phyloP scores from a whole-genome alignment of 1,140 invertebrate genomes.

The Procambarus virginalis region DNA sequence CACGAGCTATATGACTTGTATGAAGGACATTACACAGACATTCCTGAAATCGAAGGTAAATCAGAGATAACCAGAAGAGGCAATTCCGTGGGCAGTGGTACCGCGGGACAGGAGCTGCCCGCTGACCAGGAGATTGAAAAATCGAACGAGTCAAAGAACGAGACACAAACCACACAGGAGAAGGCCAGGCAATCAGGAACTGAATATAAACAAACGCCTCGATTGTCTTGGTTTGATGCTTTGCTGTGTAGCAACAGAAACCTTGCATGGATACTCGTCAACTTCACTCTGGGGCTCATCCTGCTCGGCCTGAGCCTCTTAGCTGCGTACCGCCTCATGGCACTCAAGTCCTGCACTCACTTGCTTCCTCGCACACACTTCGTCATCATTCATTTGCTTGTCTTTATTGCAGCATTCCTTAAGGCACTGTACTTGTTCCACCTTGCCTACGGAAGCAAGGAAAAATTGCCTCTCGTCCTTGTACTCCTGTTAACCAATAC shows the following conservation, averaged over 20 bases:
- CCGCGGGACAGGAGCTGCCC: neutral
- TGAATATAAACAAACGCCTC: neutral
- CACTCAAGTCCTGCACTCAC: conserved; percentile 35
- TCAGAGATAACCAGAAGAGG: conserved; percentile 8
- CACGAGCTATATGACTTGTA: conserved; percentile 13
- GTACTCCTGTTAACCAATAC: conserved; percentile 47
- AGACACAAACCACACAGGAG: neutral
- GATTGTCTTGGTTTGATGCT: conserved; percentile 46
- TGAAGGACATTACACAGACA: conserved; percentile 18
- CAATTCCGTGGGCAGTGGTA: neutral
- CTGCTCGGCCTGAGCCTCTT: conserved; percentile 30
- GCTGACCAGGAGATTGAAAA: neutral
- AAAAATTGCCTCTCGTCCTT: conserved; percentile 33
- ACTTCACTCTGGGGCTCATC: conserved; percentile 43
- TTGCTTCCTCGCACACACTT: conserved; percentile 48
- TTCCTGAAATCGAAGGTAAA: neutral
- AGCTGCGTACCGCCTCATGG: conserved; percentile 37
- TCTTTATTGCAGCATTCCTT: conserved; percentile 45
- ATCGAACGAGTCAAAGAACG: neutral
- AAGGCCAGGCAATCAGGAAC: neutral
- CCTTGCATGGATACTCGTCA: conserved; percentile 47
- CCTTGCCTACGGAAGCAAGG: conserved; percentile 40
- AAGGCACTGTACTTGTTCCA: conserved; percentile 56
- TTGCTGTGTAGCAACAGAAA: conserved; percentile 44
- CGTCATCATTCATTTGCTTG: conserved; percentile 43